These are phyloP conservation scores for Notechis scutatus DNA, from an alignment of 2,113 vertebrate species.

Conservation along the genomic window DNA sequence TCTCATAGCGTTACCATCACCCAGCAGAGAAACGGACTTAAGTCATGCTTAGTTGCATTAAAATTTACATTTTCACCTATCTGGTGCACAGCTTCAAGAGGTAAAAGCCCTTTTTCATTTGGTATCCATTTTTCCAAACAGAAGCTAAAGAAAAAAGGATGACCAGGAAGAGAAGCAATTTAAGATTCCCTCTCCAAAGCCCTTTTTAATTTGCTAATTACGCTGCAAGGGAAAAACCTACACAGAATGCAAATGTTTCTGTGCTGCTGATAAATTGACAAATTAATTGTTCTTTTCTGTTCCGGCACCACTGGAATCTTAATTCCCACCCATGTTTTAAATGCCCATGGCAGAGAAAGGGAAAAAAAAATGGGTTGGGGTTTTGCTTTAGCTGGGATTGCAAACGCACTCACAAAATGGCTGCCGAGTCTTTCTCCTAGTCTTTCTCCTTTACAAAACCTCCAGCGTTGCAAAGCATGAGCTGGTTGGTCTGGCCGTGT, in stretches of 20 bases:
- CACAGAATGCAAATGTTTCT: constrained; percentile 18
- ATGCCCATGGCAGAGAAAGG: neutral
- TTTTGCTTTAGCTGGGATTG: neutral
- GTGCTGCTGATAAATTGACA: neutral
- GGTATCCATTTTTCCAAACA: no score
- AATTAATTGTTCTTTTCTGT: neutral
- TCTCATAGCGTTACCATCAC: neutral
- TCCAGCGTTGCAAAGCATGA: no score
- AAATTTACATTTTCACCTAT: neutral
- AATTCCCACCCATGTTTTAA: neutral
- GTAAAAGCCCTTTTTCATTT: no score
- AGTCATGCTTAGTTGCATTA: neutral
- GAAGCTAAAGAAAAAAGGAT: no score
- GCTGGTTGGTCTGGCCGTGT: no score
- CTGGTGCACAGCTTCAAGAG: neutral
- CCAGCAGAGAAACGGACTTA: neutral
- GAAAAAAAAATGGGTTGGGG: neutral
- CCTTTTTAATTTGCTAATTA: constrained; percentile 64
- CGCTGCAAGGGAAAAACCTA: constrained; percentile 38
- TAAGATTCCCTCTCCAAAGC: constrained; percentile 57
- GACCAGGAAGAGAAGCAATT: neutral
- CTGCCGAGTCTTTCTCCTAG: no score
- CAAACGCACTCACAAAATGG: neutral
- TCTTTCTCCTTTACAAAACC: no score
- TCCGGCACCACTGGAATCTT: neutral